Conservation (phyloP, 2,888 invertebrate species). For the Exocentrus adspersus region DNA sequence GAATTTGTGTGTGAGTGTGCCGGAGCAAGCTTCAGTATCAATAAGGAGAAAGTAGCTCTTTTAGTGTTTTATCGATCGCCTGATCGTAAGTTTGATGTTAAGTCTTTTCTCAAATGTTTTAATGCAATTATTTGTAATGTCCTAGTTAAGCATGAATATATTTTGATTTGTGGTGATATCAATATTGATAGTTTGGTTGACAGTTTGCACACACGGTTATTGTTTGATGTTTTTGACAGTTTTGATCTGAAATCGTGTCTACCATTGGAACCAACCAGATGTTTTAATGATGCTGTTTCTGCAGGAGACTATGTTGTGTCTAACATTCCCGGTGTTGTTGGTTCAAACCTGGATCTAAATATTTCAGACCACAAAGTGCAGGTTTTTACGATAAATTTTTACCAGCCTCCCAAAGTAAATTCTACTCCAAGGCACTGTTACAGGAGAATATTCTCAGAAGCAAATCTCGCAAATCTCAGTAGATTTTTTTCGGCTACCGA, state of each 20-base stretch:
- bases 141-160: neutral
- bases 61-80: neutral
- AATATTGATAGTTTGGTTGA: neutral
- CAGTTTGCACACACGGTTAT: neutral
- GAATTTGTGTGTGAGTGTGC: neutral
- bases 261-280: neutral
- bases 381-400: too few species aligned
- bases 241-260: neutral
- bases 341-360: neutral
- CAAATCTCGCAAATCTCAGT: neutral
- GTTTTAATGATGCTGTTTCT: neutral
- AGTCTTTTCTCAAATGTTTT: neutral
- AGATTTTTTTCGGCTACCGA: neutral
- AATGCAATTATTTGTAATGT: neutral
- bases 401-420: neutral
- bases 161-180: too few species aligned
- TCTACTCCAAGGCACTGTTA: neutral
- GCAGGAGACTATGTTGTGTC: neutral
- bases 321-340: neutral
- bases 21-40: neutral
- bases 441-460: neutral
- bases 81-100: neutral
- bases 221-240: too few species aligned
- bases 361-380: neutral
- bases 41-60: neutral